phyloP scores from a whole-genome alignment of 2,113 vertebrate genomes.

The Atlantisia rogersi region DNA sequence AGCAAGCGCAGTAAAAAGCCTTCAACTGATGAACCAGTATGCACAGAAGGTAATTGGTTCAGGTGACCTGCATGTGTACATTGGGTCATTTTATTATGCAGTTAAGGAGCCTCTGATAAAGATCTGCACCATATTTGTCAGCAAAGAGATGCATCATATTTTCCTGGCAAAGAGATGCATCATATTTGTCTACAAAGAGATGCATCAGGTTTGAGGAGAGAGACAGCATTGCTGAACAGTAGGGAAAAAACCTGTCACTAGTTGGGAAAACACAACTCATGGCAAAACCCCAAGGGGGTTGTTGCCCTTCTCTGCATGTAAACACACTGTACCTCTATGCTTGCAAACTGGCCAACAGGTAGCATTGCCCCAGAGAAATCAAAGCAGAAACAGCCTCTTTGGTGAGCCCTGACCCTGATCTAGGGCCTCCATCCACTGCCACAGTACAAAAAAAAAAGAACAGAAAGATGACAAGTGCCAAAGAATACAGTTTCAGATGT shows the following conservation, averaged over 20 bases:
- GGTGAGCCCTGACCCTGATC: neutral
- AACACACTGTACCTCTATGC: accelerated
- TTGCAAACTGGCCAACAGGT: neutral
- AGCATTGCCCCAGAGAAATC: neutral
- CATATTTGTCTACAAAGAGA: neutral
- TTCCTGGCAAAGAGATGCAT: neutral
- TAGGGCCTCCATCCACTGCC: neutral
- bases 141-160: neutral
- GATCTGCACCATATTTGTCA: neutral
- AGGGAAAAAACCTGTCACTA: neutral
- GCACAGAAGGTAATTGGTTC: constrained; percentile 11
- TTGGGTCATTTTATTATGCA: neutral
- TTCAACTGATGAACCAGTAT: constrained; percentile 12
- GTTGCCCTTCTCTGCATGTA: neutral
- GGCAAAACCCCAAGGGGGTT: neutral
- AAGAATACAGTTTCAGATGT: neutral
- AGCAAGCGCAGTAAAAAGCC: constrained; percentile 51
- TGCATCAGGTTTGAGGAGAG: neutral
- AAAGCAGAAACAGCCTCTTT: neutral
- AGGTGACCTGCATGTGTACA: neutral
- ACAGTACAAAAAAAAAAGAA: neutral
- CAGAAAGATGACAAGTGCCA: neutral
- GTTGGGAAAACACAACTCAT: too few species aligned
- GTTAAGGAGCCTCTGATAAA: constrained; percentile 48
- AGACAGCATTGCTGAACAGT: neutral